A percentile compares a stretch with the other conserved stretches of the same genome.
These are phyloP conservation scores for Hypocryptadius cinnamomeus DNA, from an alignment of 2,113 vertebrate genomes.

Conservation along the genomic window DNA sequence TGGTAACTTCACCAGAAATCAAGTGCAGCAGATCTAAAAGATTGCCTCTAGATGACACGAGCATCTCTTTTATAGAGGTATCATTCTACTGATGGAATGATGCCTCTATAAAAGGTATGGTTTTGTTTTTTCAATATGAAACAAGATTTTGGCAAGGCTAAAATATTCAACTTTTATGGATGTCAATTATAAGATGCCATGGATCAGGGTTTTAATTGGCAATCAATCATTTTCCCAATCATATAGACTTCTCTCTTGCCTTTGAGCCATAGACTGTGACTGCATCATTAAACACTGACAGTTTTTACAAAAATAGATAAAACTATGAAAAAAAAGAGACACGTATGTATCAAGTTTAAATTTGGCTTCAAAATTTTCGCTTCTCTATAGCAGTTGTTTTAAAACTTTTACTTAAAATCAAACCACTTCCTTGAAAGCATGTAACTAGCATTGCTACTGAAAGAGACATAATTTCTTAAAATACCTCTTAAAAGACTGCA, in stretches of 20 bases:
- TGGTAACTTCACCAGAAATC: neutral
- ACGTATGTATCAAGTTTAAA: neutral
- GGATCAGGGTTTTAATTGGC: neutral
- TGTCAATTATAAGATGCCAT: neutral
- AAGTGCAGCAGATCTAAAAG: neutral
- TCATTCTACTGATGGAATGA: neutral
- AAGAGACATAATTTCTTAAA: neutral
- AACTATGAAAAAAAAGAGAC: neutral
- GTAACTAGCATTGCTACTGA: neutral
- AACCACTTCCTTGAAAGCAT: neutral
- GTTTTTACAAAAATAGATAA: neutral
- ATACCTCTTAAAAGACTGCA: neutral
- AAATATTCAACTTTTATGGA: neutral
- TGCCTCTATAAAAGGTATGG: too few relatives aligned
- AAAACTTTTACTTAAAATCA: neutral
- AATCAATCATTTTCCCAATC: neutral
- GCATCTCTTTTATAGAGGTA: neutral
- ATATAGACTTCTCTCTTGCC: neutral
- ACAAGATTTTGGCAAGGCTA: neutral
- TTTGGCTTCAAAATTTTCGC: neutral
- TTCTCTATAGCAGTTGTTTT: neutral
- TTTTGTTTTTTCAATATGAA: neutral
- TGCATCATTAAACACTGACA: neutral
- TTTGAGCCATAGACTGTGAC: neutral
- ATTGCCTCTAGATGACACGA: neutral